These are phyloP conservation scores for Theocolax elegans DNA, from an alignment of 1,140 invertebrate genomes.

Conservation along the genomic window DNA sequence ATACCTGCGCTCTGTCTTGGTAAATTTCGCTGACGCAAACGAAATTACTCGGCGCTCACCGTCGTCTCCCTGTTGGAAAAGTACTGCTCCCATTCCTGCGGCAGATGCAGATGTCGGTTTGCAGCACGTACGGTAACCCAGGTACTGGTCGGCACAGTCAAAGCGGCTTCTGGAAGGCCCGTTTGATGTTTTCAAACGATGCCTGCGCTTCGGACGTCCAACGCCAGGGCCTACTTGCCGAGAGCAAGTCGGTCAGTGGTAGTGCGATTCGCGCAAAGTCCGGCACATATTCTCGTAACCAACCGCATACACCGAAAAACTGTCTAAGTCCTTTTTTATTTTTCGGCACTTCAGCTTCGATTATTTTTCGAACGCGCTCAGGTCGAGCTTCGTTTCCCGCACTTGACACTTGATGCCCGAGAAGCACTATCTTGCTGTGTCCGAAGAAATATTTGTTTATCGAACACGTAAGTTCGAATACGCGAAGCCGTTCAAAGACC, in stretches of 20 bases:
- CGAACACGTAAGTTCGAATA: conserved; percentile 34
- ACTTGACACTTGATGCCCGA: background rate
- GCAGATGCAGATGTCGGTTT: conserved; percentile 43
- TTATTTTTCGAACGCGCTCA: background rate
- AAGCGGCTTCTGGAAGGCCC: background rate
- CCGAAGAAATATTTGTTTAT: conserved; percentile 6
- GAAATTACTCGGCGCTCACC: conserved; percentile 22
- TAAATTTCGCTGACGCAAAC: conserved; percentile 41
- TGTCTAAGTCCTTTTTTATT: background rate
- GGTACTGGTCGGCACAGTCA: background rate
- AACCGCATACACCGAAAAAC: background rate
- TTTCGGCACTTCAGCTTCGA: background rate
- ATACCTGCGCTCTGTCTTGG: too few relatives aligned
- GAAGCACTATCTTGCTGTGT: background rate
- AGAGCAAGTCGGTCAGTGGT: conserved; percentile 2
- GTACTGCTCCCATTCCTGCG: conserved; percentile 40
- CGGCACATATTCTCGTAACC: conserved; percentile 29
- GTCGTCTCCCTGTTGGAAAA: conserved; percentile 27
- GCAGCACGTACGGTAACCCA: conserved; percentile 1
- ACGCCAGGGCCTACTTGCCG: background rate
- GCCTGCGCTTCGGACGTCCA: background rate
- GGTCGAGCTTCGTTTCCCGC: conserved; percentile 10
- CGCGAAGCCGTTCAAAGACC: conserved; percentile 42
- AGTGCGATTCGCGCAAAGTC: background rate
- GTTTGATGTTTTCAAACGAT: background rate